Conservation (phyloP, 2,888 invertebrate species). For the Ischnura elegans region DNA sequence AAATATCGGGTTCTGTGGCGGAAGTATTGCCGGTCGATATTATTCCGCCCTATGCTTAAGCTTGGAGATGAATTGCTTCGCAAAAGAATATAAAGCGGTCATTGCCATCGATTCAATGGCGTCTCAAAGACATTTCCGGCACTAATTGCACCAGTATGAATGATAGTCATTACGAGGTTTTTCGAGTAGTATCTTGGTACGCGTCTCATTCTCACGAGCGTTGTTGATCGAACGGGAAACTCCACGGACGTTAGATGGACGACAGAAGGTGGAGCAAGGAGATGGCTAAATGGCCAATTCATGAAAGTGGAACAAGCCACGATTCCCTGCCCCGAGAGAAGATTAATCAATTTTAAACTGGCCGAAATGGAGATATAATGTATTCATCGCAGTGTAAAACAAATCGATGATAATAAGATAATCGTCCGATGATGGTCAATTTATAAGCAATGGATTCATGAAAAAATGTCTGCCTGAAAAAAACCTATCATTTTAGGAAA, state of each 20-base stretch:
- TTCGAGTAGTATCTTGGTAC: background rate
- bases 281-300: background rate
- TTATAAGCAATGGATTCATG: too few species aligned
- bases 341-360: too few species aligned
- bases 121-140: background rate
- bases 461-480: too few species aligned
- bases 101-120: background rate
- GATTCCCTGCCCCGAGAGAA: too few species aligned
- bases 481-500: too few species aligned
- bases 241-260: background rate
- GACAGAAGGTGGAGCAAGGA: background rate
- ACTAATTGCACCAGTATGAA: background rate
- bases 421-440: too few species aligned
- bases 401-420: too few species aligned
- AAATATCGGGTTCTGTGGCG: constrained; percentile 4
- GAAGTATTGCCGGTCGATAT: background rate
- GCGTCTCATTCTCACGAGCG: background rate
- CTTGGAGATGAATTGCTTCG: background rate
- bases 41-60: background rate
- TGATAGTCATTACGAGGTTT: background rate
- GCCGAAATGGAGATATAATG: too few species aligned
- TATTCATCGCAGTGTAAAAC: too few species aligned
- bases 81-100: background rate
- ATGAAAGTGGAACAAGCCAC: background rate
- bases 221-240: background rate